Percentiles rank a stretch among this genome's conserved stretches.
Evolutionary conservation across 2,113 vertebrate species (phyloP).

Genomic region (Donacobius atricapilla): DNA sequence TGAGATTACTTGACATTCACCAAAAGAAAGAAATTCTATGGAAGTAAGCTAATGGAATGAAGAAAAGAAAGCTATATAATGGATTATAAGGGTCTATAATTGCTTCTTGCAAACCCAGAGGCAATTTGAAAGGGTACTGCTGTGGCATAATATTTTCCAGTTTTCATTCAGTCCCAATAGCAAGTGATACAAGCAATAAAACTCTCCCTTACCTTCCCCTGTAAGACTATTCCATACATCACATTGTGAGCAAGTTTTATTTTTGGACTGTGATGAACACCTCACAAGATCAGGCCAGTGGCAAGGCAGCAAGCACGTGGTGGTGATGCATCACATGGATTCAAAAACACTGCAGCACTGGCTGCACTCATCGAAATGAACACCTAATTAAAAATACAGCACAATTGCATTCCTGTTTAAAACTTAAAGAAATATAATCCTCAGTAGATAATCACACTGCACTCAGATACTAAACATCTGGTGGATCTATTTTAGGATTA

Average conservation of each 20-base stretch:
- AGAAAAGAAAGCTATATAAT: neutral
- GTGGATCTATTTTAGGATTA: neutral
- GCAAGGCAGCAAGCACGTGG: constrained; percentile 26
- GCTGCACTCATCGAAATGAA: neutral
- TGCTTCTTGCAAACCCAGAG: neutral
- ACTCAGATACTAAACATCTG: neutral
- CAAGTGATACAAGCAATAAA: constrained; percentile 47
- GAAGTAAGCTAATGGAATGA: neutral
- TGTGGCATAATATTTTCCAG: constrained; percentile 31
- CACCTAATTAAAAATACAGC: neutral
- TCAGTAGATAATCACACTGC: neutral
- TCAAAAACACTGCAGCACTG: neutral
- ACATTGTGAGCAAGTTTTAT: constrained; percentile 57
- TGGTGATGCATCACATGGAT: constrained; percentile 18
- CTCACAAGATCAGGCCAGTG: constrained; percentile 32
- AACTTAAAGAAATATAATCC: neutral
- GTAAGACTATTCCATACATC: constrained; percentile 64
- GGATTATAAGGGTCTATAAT: neutral
- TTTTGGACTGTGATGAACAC: constrained; percentile 60
- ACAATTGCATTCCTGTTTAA: neutral
- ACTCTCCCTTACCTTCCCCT: constrained; percentile 15
- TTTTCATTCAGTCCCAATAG: neutral
- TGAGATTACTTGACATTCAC: neutral
- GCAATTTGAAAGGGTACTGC: neutral
- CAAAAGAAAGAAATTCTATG: neutral